Percentiles rank a stretch among this genome's conserved stretches.
phyloP scores from a whole-genome alignment of 2,113 vertebrate species.

The Austrofundulus limnaeus region DNA sequence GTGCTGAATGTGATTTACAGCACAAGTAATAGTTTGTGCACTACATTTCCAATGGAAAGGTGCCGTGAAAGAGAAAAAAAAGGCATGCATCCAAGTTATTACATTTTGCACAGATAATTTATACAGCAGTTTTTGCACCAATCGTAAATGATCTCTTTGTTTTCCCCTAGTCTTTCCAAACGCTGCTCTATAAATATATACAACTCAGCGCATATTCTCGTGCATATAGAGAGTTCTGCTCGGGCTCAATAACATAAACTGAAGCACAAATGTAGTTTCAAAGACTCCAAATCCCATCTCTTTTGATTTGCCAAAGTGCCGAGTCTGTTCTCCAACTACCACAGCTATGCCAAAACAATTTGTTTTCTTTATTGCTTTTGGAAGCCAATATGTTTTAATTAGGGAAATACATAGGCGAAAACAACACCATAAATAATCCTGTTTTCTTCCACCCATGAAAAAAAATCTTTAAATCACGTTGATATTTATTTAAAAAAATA shows the following conservation, averaged over 20 bases:
- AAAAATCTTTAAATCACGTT: conserved; percentile 62
- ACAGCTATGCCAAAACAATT: conserved; percentile 74
- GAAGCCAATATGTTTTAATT: conserved; percentile 78
- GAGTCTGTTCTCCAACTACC: conserved; percentile 65
- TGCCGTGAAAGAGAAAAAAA: neutral
- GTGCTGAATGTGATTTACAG: neutral
- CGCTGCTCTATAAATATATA: conserved; percentile 15
- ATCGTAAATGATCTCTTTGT: conserved; percentile 9
- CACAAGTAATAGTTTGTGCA: neutral
- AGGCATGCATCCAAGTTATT: neutral
- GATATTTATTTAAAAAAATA: conserved; percentile 51
- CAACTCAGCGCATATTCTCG: conserved; percentile 20
- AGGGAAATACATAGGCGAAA: conserved; percentile 74
- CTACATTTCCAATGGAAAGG: no score
- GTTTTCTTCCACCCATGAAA: conserved; percentile 68
- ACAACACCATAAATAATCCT: conserved; percentile 77
- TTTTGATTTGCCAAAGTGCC: conserved; percentile 65
- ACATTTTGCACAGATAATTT: neutral
- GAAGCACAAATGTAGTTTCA: conserved; percentile 69
- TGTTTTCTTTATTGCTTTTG: conserved; percentile 77
- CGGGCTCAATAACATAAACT: conserved; percentile 69
- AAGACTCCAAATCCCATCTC: conserved; percentile 66
- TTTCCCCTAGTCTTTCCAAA: neutral
- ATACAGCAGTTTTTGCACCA: neutral
- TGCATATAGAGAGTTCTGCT: conserved; percentile 47